Evolutionary conservation across 2,113 vertebrate genomes (phyloP), one percentile per base, ranked within the genome.

Genomic region (Picathartes gymnocephalus): DNA sequence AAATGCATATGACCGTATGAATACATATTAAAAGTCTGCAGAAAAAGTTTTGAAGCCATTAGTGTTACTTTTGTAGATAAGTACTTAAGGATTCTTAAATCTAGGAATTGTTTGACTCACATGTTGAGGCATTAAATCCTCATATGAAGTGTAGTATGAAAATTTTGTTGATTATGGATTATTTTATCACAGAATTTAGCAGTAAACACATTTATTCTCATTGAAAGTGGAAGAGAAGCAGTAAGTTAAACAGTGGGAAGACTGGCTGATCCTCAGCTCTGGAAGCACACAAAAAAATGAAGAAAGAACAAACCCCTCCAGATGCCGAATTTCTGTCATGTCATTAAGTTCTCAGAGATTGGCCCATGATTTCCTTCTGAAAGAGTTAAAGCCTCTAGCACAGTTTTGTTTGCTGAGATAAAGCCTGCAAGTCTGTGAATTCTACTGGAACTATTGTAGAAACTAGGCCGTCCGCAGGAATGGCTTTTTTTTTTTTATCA

Each of bases 41-140:
- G 48, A 77, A 94, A 82, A 60, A 69, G 37, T 65, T 95, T 80
- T 76, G 73, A 92, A 90, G 47, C 71, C 66, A 65, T 90, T 92
- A 93, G 40, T 69, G 25, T 69, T 50, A 48, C 66, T 93, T 85
- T 35, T 88, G 45, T 85, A 86, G 73, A 72, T 92, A 93, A 93
- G 22, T 82, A 61, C 79, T 92, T 72, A 22, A 23, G 45, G 58
- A 53, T 82, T 94, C 70, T 90, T 93, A 79, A 90, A 85, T 79
- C 70, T 22, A 27, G 35, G 54, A 73, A 85, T 94, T 92, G 90
- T 76, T 87, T 83, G 73, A n/a, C 71, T 93, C 47, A 15, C 57
- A 30, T 80, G 39, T 70, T 89, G 60, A 94, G 48, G 65, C 33
- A 47, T 62, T 96, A 94, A 70, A 87, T 78, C 65, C 78, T 84